Conservation (phyloP, 2,797 vertebrate species). For the Ibycter americanus region DNA sequence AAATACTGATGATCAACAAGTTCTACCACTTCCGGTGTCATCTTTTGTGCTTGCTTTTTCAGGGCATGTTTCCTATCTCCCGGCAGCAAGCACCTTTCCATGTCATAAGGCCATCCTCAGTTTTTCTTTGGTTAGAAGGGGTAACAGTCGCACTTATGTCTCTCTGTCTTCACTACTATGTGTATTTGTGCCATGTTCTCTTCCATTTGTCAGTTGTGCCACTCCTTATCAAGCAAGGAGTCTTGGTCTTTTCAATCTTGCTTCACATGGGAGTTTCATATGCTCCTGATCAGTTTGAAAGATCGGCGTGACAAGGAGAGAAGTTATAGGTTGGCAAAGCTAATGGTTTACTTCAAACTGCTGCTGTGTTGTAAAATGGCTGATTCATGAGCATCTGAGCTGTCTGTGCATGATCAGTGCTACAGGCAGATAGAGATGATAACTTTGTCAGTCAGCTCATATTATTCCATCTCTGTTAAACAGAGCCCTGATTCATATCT, state of each 20-base stretch:
- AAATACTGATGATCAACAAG: background rate
- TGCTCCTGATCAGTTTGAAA: background rate
- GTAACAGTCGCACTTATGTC: accelerated
- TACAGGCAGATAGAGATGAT: background rate
- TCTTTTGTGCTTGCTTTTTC: background rate
- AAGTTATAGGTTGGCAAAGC: background rate
- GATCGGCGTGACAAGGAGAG: background rate
- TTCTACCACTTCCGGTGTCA: background rate
- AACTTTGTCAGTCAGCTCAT: background rate
- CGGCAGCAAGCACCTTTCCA: background rate
- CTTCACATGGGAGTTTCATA: background rate
- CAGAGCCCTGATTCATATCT: background rate
- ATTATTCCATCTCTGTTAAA: background rate
- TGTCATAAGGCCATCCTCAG: background rate
- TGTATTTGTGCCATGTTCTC: background rate
- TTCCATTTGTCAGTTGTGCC: background rate
- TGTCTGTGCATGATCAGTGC: accelerated
- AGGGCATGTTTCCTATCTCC: background rate
- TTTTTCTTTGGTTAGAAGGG: background rate
- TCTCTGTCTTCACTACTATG: background rate
- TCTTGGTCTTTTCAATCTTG: background rate
- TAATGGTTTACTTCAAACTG: background rate
- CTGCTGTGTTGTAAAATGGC: background rate
- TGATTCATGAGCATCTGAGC: background rate
- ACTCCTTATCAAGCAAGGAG: background rate